Conservation (phyloP, 2,113 vertebrate genomes). For the Salminus brasiliensis region DNA sequence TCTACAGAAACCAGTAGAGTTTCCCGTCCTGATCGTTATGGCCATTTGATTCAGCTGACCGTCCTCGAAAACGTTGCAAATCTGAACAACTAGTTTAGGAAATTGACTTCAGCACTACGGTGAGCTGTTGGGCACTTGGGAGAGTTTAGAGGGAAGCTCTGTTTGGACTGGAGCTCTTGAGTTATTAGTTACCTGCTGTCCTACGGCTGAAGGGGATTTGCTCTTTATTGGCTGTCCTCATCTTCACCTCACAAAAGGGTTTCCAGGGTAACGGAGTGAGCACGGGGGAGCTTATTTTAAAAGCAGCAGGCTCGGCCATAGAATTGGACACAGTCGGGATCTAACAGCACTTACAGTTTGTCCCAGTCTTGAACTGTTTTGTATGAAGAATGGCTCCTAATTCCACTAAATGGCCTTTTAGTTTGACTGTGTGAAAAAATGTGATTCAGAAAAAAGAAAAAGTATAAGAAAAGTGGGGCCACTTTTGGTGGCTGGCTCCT, state of each 20-base stretch:
- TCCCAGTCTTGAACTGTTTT: conserved; percentile 26
- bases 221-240: conserved; percentile 71
- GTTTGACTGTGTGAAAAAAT: conserved; percentile 29
- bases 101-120: conserved; percentile 39
- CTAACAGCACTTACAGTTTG: conserved; percentile 34
- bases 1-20: background rate
- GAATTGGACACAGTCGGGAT: conserved; percentile 10
- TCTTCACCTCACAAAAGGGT: conserved; percentile 72
- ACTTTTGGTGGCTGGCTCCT: conserved; percentile 20
- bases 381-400: conserved; percentile 39
- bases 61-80: conserved; percentile 1
- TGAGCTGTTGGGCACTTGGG: conserved; percentile 54
- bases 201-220: conserved; percentile 66
- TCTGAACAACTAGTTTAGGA: conserved; percentile 34
- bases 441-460: background rate
- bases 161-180: conserved; percentile 64
- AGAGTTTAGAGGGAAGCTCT: conserved; percentile 62
- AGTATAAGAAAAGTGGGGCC: background rate
- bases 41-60: background rate
- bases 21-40: background rate
- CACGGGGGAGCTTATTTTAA: conserved; percentile 59
- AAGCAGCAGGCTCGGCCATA: conserved; percentile 31
- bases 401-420: conserved; percentile 34
- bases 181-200: conserved; percentile 70
- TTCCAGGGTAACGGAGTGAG: conserved; percentile 70